These are phyloP conservation scores for Microtus pennsylvanicus DNA, from an alignment of 2,113 vertebrate genomes.

Conservation along the genomic window DNA sequence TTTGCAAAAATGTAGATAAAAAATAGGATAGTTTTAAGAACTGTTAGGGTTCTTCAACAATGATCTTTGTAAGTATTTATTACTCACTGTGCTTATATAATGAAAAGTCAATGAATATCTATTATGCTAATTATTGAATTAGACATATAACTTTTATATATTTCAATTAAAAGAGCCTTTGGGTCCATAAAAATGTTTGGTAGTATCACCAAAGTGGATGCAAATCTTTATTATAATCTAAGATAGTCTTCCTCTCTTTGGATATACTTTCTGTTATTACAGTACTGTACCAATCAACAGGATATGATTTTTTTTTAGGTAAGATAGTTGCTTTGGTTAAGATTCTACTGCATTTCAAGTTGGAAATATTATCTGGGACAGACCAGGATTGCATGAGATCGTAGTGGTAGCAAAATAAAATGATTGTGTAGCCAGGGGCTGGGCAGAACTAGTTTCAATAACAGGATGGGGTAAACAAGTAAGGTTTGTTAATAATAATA, in stretches of 20 bases:
- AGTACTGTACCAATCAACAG: neutral
- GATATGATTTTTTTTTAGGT: slow-evolving; percentile 1
- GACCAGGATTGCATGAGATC: neutral
- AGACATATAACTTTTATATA: slow-evolving; percentile 19
- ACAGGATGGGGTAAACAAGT: neutral
- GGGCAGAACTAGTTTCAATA: neutral
- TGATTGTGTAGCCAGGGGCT: neutral
- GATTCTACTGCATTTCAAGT: neutral
- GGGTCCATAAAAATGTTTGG: slow-evolving; percentile 9
- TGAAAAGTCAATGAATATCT: slow-evolving; percentile 1
- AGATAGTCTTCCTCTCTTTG: slow-evolving; percentile 25
- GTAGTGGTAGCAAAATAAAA: neutral
- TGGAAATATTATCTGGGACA: neutral
- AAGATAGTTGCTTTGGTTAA: neutral
- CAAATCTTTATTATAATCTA: slow-evolving; percentile 10
- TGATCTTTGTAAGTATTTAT: neutral
- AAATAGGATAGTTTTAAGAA: neutral
- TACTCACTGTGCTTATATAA: neutral
- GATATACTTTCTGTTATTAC: slow-evolving; percentile 12
- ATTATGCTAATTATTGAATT: slow-evolving; percentile 15
- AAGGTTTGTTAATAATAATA: slow-evolving; percentile 7
- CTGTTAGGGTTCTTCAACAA: slow-evolving; percentile 36
- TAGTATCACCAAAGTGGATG: slow-evolving; percentile 17
- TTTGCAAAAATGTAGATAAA: slow-evolving; percentile 52
- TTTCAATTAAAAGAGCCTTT: slow-evolving; percentile 31